phyloP scores from a whole-genome alignment of 2,113 vertebrate species.

The Dolichallabes microphthalmus region DNA sequence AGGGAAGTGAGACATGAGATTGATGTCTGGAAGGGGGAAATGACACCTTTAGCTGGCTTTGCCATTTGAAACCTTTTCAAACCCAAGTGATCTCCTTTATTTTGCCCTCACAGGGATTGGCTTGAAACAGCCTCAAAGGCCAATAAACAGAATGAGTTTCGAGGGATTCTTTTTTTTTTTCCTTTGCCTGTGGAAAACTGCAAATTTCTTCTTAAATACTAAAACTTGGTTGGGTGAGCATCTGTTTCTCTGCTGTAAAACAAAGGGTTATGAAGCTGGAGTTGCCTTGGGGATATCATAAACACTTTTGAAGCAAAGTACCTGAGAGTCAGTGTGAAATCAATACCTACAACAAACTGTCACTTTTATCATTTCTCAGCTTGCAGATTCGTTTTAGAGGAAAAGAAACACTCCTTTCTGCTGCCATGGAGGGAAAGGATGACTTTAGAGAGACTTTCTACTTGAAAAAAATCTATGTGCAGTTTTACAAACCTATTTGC shows the following conservation, averaged over 20 bases:
- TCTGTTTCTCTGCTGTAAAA: constrained; percentile 53
- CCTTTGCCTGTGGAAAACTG: constrained; percentile 44
- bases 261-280: constrained; percentile 58
- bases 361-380: constrained; percentile 55
- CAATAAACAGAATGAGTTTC: constrained; percentile 64
- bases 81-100: constrained; percentile 73
- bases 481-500: background rate
- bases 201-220: constrained; percentile 53
- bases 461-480: constrained; percentile 8
- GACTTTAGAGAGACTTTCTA: constrained; percentile 10
- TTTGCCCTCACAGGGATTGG: constrained; percentile 71
- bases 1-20: constrained; percentile 70
- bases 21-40: constrained; percentile 74
- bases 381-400: constrained; percentile 59
- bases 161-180: constrained; percentile 11
- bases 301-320: constrained; percentile 48
- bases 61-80: constrained; percentile 77
- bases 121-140: constrained; percentile 72
- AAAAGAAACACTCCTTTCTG: constrained; percentile 41
- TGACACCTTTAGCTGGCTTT: constrained; percentile 79
- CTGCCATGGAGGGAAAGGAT: constrained; percentile 37
- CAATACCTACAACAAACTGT: constrained; percentile 63
- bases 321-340: constrained; percentile 56
- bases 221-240: constrained; percentile 64
- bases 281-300: constrained; percentile 55